A percentile compares a stretch with the other conserved stretches of the same genome.
Conservation (phyloP, 2,797 vertebrate genomes). For the Phoxinus dragarum region DNA sequence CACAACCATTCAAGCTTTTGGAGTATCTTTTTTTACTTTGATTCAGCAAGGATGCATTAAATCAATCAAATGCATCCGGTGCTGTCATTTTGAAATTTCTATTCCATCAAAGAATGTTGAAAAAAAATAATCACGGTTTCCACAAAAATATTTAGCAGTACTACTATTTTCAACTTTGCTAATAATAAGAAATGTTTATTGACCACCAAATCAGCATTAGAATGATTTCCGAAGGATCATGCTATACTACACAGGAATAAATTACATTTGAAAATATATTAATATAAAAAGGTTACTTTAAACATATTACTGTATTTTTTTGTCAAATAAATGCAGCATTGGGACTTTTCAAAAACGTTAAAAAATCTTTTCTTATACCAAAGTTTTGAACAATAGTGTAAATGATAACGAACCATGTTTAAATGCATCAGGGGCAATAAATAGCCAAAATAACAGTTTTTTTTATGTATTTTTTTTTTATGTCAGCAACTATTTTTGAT, state of each 20-base stretch:
- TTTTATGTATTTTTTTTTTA: too few relatives aligned
- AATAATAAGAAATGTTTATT: too few relatives aligned
- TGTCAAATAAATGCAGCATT: not conserved
- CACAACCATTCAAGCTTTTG: not conserved
- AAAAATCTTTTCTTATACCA: too few relatives aligned
- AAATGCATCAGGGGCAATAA: not conserved
- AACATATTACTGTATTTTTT: not conserved
- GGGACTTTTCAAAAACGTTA: too few relatives aligned
- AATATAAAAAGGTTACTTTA: too few relatives aligned
- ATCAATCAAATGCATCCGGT: not conserved
- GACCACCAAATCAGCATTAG: not conserved
- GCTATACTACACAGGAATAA: not conserved
- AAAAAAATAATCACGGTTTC: not conserved
- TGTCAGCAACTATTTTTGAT: too few relatives aligned
- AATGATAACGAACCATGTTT: not conserved
- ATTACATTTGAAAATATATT: not conserved
- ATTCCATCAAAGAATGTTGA: not conserved
- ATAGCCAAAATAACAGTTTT: too few relatives aligned
- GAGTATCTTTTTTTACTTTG: not conserved
- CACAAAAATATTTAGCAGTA: not conserved
- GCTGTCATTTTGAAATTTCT: not conserved
- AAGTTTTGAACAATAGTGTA: not conserved
- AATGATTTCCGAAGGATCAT: not conserved
- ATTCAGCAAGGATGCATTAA: not conserved
- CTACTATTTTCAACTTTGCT: too few relatives aligned